Percentiles rank a stretch among this genome's conserved stretches.
phyloP scores from a whole-genome alignment of 2,888 invertebrate species.

The Apamea epomidion region DNA sequence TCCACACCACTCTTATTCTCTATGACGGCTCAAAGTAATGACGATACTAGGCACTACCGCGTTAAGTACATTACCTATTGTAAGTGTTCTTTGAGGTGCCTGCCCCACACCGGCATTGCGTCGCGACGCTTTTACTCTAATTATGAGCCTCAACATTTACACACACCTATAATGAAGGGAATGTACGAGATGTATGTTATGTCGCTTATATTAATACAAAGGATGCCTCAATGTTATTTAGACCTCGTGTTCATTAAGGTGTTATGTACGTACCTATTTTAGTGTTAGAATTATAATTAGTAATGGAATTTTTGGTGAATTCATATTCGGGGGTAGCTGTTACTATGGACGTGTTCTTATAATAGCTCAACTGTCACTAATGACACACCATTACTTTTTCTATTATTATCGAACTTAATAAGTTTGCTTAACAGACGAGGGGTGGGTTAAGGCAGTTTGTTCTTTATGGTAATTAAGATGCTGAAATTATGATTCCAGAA shows the following conservation, averaged over 20 bases:
- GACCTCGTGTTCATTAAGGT: constrained; percentile 58
- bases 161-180: constrained; percentile 68
- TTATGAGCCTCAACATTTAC: constrained; percentile 80
- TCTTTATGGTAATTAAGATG: neutral
- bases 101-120: constrained; percentile 76
- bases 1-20: constrained; percentile 73
- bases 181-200: constrained; percentile 61
- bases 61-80: constrained; percentile 90
- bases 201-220: constrained; percentile 59
- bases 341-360: neutral
- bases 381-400: neutral
- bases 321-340: constrained; percentile 22
- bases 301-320: constrained; percentile 23
- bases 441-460: neutral
- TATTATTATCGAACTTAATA: neutral
- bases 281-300: constrained; percentile 38
- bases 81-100: constrained; percentile 87
- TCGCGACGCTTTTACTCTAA: constrained; percentile 87
- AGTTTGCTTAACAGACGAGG: neutral
- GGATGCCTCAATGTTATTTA: constrained; percentile 60
- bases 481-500: neutral
- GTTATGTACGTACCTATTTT: constrained; percentile 47
- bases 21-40: constrained; percentile 85
- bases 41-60: constrained; percentile 84
- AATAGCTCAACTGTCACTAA: neutral